Conservation (phyloP, 1,140 invertebrate genomes). For the Camponotus floridanus region DNA sequence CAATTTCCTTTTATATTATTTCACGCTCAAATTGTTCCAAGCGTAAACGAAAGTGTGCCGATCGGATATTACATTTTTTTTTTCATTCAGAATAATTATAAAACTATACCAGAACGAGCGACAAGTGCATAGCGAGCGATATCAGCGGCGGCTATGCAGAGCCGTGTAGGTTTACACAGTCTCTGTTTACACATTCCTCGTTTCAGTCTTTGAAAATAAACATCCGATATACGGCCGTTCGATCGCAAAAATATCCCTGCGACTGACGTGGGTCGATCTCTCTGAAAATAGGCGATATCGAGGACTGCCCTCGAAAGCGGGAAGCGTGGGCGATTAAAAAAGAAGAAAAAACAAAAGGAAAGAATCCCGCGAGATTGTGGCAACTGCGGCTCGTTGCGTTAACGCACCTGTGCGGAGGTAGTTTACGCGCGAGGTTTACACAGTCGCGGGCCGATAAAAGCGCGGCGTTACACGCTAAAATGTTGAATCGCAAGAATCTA, state of each 20-base stretch:
- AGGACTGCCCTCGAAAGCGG: conserved; percentile 10
- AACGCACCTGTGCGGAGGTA: not conserved
- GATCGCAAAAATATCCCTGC: conserved; percentile 57
- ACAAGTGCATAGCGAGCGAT: not conserved
- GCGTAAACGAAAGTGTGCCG: not conserved
- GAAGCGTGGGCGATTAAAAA: not conserved
- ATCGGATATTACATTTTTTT: not conserved
- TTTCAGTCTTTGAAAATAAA: conserved; percentile 46
- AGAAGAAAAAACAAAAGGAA: not conserved
- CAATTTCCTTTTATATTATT: not conserved
- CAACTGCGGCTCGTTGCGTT: conserved; percentile 3
- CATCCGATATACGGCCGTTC: conserved; percentile 33
- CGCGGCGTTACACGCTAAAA: not conserved
- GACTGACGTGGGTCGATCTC: conserved; percentile 42
- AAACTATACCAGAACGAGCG: not conserved
- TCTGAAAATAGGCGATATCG: conserved; percentile 54
- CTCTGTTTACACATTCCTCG: conserved; percentile 58
- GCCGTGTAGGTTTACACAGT: conserved; percentile 6
- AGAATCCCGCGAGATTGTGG: not conserved
- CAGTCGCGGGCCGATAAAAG: not conserved
- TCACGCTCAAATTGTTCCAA: not conserved
- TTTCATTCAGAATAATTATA: not conserved
- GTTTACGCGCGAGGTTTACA: no score
- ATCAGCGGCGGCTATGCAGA: not conserved
- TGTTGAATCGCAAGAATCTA: no score